These are phyloP conservation scores for Sebastolobus altivelis DNA, from an alignment of 2,797 vertebrate species.

Conservation along the genomic window DNA sequence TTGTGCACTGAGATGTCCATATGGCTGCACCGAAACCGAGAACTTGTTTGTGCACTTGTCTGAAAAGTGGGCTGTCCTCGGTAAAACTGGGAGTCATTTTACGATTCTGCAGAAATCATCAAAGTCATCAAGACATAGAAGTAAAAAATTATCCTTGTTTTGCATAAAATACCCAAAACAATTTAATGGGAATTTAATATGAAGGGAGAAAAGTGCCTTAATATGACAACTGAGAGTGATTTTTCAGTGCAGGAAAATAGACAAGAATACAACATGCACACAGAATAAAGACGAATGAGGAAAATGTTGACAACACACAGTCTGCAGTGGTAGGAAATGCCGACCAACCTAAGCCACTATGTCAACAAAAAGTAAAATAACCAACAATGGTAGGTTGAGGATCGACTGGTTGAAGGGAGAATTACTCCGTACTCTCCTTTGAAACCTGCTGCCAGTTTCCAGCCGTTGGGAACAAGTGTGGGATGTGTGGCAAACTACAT, in stretches of 20 bases:
- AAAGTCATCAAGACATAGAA: background rate
- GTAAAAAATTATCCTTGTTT: background rate
- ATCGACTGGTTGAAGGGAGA: slow-evolving; percentile 32
- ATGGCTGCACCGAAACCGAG: background rate
- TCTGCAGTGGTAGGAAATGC: slow-evolving; percentile 23
- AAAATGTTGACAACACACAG: slow-evolving; percentile 19
- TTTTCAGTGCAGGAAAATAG: slow-evolving; percentile 2
- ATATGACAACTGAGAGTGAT: background rate
- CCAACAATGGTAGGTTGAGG: slow-evolving; percentile 36
- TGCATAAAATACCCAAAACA: background rate
- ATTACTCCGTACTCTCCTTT: slow-evolving; percentile 37
- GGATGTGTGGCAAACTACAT: slow-evolving; percentile 53
- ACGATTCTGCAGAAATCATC: slow-evolving; percentile 10
- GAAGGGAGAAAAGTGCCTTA: background rate
- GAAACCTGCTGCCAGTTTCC: slow-evolving; percentile 64
- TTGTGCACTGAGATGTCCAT: background rate
- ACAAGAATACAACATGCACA: background rate
- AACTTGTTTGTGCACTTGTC: slow-evolving; percentile 1
- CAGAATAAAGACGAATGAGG: slow-evolving; percentile 7
- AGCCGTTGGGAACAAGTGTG: slow-evolving; percentile 63
- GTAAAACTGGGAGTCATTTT: background rate
- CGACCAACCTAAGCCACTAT: slow-evolving; percentile 10
- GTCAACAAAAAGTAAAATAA: slow-evolving; percentile 42
- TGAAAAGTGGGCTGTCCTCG: background rate
- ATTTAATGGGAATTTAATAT: background rate